Conservation (phyloP, 1,140 invertebrate species). For the Holotrichia oblita region DNA sequence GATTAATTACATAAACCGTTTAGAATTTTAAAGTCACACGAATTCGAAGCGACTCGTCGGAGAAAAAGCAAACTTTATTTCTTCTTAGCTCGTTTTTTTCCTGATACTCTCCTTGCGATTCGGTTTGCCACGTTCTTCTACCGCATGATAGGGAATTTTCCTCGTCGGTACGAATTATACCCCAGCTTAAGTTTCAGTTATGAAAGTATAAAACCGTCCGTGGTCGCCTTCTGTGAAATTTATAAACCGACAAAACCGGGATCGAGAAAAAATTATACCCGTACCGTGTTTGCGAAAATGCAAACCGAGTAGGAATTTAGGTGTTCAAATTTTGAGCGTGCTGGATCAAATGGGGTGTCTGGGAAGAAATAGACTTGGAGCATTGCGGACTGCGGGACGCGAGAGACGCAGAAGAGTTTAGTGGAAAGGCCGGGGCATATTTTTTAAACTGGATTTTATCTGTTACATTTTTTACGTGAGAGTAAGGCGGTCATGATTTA, state of each 20-base stretch:
- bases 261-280: conserved; percentile 21
- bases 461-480: conserved; percentile 34
- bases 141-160: neutral
- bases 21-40: conserved; percentile 26
- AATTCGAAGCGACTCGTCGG: conserved; percentile 9
- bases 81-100: conserved; percentile 7
- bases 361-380: neutral
- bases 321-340: conserved; percentile 15
- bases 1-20: conserved; percentile 31
- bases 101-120: neutral
- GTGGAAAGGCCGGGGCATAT: conserved; percentile 16
- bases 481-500: conserved; percentile 26
- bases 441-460: conserved; percentile 36
- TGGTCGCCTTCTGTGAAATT: conserved; percentile 28
- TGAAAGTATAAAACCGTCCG: conserved; percentile 33
- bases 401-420: conserved; percentile 2
- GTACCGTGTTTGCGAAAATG: conserved; percentile 3
- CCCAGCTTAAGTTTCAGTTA: conserved; percentile 33
- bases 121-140: neutral
- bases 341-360: conserved; percentile 16
- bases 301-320: conserved; percentile 20
- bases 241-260: conserved; percentile 33
- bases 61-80: conserved; percentile 2
- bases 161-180: conserved; percentile 21
- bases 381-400: neutral